Conservation (phyloP, 2,888 invertebrate genomes). For the Heliconius cydno region DNA sequence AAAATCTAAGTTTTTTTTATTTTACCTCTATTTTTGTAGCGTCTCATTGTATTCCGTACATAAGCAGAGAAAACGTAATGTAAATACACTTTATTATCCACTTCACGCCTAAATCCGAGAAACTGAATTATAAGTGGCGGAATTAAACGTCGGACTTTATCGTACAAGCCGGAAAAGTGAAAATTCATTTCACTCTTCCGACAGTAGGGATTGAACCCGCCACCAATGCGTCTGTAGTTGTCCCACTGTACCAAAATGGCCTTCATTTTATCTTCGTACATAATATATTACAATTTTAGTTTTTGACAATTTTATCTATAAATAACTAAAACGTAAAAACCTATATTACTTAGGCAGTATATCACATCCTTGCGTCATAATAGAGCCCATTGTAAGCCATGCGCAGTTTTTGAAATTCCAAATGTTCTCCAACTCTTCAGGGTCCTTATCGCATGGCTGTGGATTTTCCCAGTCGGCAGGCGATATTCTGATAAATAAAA, state of each 20-base stretch:
- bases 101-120: too few relatives aligned
- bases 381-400: conserved; percentile 96
- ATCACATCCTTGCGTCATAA: conserved; percentile 97
- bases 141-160: too few relatives aligned
- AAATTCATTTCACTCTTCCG: not conserved
- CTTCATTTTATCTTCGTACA: not conserved
- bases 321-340: not conserved
- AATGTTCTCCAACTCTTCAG: conserved; percentile 94
- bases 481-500: conserved; percentile 85
- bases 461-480: conserved; percentile 98
- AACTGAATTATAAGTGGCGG: too few relatives aligned
- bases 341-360: conserved; percentile 91
- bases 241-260: not conserved
- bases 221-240: not conserved
- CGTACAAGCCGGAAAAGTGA: too few relatives aligned
- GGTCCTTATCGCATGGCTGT: conserved; percentile 93
- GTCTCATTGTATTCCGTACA: too few relatives aligned
- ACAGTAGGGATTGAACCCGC: not conserved
- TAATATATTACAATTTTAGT: not conserved
- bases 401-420: conserved; percentile 94
- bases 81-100: too few relatives aligned
- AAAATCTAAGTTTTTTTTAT: too few relatives aligned
- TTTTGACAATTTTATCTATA: not conserved
- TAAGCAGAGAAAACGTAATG: too few relatives aligned
- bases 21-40: too few relatives aligned